A percentile compares a stretch with the other conserved stretches of the same genome.
Evolutionary conservation across 2,888 invertebrate species (phyloP).

Genomic region (Clivina fossor): DNA sequence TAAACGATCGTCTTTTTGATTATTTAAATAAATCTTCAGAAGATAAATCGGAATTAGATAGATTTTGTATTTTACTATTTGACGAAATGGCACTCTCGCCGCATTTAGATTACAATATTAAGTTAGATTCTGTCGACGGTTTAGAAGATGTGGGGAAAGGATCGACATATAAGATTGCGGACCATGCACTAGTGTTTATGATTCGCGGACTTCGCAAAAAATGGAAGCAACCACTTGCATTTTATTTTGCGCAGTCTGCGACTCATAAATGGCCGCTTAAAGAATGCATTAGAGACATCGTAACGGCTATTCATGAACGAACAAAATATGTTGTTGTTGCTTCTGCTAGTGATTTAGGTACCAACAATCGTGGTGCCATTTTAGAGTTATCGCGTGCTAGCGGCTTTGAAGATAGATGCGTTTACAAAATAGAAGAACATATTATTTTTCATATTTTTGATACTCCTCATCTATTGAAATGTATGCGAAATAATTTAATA

Average conservation of each 20-base stretch:
- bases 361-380: background rate
- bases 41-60: background rate
- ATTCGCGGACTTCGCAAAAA: too few species aligned
- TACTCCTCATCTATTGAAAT: constrained; percentile 1
- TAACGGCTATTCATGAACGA: background rate
- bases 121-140: too few species aligned
- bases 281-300: too few species aligned
- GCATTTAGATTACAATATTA: too few species aligned
- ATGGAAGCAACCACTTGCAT: too few species aligned
- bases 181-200: too few species aligned
- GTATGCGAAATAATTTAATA: background rate
- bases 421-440: background rate
- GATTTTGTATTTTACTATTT: constrained; percentile 3
- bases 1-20: background rate
- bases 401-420: background rate
- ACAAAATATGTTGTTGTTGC: background rate
- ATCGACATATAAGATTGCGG: too few species aligned
- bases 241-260: too few species aligned
- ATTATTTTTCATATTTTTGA: constrained; percentile 3
- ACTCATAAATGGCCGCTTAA: too few species aligned
- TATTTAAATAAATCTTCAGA: background rate
- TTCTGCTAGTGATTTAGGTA: constrained; percentile 1
- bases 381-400: background rate
- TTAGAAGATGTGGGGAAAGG: too few species aligned
- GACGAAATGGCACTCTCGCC: background rate